These are phyloP conservation scores for Hirtodrosophila confusa DNA, from an alignment of 2,888 invertebrate species.

Conservation along the genomic window DNA sequence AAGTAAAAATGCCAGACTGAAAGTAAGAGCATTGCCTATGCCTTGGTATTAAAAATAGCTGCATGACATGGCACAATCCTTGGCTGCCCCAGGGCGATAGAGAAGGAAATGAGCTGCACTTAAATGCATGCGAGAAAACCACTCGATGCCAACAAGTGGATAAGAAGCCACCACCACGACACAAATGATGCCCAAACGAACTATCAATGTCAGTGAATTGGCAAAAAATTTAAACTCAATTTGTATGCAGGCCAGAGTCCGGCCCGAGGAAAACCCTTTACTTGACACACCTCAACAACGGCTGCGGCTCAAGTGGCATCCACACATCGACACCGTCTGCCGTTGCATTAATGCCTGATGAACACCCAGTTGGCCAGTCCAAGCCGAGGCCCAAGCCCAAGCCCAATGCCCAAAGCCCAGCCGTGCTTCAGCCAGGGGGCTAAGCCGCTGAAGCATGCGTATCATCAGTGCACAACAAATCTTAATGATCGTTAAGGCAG, in stretches of 20 bases:
- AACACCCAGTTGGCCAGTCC: conserved; percentile 66
- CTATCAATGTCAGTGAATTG: conserved; percentile 81
- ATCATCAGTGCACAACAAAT: conserved; percentile 69
- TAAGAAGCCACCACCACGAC: conserved; percentile 80
- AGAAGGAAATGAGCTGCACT: conserved; percentile 79
- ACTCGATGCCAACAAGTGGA: conserved; percentile 80
- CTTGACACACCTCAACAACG: conserved; percentile 78
- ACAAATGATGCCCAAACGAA: conserved; percentile 80
- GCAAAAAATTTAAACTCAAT: conserved; percentile 78
- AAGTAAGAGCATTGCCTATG: conserved; percentile 25
- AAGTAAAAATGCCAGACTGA: not conserved
- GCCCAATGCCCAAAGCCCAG: not conserved
- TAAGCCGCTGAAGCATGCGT: conserved; percentile 75
- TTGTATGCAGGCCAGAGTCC: conserved; percentile 71
- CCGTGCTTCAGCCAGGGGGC: conserved; percentile 31
- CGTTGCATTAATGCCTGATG: conserved; percentile 72
- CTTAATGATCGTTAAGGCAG: conserved; percentile 68
- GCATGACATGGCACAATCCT: conserved; percentile 62
- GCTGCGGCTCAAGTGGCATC: conserved; percentile 66
- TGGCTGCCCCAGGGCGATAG: conserved; percentile 58
- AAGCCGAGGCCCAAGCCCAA: not conserved
- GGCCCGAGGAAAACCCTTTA: conserved; percentile 72
- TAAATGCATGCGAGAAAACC: conserved; percentile 78
- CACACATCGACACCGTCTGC: conserved; percentile 53
- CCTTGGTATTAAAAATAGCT: conserved; percentile 65